Base-by-base conservation (phyloP, 2,888 invertebrate species). In the Drosophila antonietae region DNA sequence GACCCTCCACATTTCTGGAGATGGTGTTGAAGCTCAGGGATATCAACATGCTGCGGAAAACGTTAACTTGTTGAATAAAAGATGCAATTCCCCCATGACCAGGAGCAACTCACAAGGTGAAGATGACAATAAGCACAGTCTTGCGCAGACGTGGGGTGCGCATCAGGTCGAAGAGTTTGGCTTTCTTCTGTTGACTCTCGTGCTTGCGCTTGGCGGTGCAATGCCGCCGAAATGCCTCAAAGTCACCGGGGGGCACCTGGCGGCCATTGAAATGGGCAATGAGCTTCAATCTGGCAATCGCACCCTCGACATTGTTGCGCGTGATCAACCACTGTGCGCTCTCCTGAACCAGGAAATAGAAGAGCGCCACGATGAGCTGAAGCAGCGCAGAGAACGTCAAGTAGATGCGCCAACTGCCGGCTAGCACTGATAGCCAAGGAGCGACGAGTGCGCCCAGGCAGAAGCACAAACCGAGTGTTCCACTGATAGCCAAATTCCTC, bases 321-420 rank as follows among this genome's bases (percentile, higher is more conserved):
- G 94, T 94, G 3, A 94, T 93, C 9, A 95, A 86, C 95, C 95
- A 95, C 77, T 94, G 94, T 0, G 94, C 94, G 75, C 94, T 94
- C 90, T 95, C 94, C 7, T 94, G 94, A 7, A 93, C 93, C 46
- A 94, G 83, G 37, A 93, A 93, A 72, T 94, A 94, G 77, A 93
- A 94, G 3, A 90, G 62, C 0, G 93, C 79, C 12, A 94, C 92
- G 14, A 92, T 69, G 4, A 93, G 61, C 61, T 94, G 92, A 2
- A 94, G 94, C 44, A 94, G 71, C 2, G 94, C 93, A 1, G 94
- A 92, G 56, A 93, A 92, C 14, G 94, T 83, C 31, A 94, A 83
- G 73, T 94, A 94, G 37, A 86, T 90, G 64, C 93, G 91, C 95
- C 95, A 95, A 67, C 92, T 85, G 10, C 92, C 92, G 9, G 93